These are phyloP conservation scores for Holocentrus rufus DNA, from an alignment of 2,797 vertebrate species.

Conservation along the genomic window DNA sequence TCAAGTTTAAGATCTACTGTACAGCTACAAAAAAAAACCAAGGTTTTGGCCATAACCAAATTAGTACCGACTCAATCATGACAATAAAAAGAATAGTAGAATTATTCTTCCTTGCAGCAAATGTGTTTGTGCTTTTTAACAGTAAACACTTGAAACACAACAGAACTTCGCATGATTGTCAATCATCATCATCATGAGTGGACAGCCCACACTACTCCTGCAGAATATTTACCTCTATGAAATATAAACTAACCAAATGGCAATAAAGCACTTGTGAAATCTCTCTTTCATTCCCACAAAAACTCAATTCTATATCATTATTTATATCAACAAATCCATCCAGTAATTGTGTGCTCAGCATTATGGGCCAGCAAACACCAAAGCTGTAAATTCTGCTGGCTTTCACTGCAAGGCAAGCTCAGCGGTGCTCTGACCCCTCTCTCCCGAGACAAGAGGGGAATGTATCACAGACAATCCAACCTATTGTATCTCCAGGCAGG, in stretches of 20 bases:
- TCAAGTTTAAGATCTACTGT: conserved; percentile 9
- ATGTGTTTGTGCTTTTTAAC: not conserved
- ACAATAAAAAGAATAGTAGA: not conserved
- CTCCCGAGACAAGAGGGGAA: conserved; percentile 51
- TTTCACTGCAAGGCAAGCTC: conserved; percentile 36
- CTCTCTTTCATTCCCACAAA: not conserved
- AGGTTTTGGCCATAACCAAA: not conserved
- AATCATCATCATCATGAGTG: not conserved
- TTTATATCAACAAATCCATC: conserved; percentile 10
- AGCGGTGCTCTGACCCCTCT: conserved; percentile 42
- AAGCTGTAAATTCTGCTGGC: conserved; percentile 29
- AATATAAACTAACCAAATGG: conserved; percentile 21
- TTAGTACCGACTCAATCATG: not conserved
- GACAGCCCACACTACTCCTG: not conserved
- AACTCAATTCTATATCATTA: not conserved
- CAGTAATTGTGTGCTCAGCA: conserved; percentile 10
- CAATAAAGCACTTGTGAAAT: conserved; percentile 1
- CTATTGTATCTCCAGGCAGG: conserved; percentile 64
- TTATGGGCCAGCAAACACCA: conserved; percentile 10
- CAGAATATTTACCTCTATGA: not conserved
- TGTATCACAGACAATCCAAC: conserved; percentile 65
- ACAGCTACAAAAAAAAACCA: not conserved
- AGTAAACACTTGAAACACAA: conserved; percentile 5
- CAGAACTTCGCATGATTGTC: conserved; percentile 5
- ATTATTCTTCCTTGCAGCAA: not conserved